Conservation (phyloP, 2,888 invertebrate species). For the Tipula vernalis region DNA sequence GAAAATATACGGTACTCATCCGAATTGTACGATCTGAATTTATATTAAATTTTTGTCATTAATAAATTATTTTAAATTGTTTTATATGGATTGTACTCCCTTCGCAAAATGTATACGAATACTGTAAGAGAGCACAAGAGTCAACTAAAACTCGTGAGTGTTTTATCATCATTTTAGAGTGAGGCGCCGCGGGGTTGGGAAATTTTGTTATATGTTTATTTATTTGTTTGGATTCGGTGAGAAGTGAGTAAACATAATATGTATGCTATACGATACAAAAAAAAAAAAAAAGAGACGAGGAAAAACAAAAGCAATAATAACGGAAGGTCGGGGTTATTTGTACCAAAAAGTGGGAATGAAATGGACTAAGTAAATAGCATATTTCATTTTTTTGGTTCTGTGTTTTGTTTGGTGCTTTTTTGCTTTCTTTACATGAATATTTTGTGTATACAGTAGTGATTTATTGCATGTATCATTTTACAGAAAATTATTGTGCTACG, state of each 20-base stretch:
- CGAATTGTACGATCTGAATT: not conserved
- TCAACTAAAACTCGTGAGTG: not conserved
- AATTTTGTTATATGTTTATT: not conserved
- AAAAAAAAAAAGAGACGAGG: not conserved
- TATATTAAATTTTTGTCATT: not conserved
- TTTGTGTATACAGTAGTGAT: not conserved
- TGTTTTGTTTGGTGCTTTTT: not conserved
- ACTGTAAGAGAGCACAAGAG: not conserved
- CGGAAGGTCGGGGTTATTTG: constrained; percentile 9
- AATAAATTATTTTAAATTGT: not conserved
- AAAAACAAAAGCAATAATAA: not conserved
- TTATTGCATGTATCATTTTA: not conserved
- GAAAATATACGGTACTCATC: not conserved
- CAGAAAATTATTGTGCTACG: not conserved
- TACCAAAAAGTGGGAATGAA: constrained; percentile 8
- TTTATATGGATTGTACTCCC: not conserved
- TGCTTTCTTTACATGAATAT: not conserved
- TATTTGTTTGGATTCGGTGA: not conserved
- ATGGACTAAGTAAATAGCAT: constrained; percentile 8
- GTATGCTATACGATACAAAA: not conserved
- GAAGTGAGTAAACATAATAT: not conserved
- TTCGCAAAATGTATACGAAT: not conserved
- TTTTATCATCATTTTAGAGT: not conserved
- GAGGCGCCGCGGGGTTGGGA: not conserved
- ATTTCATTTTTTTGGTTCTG: constrained; percentile 6